These are phyloP conservation scores for Halcyon malimbica DNA, from an alignment of 2,113 vertebrate species.

Conservation along the genomic window DNA sequence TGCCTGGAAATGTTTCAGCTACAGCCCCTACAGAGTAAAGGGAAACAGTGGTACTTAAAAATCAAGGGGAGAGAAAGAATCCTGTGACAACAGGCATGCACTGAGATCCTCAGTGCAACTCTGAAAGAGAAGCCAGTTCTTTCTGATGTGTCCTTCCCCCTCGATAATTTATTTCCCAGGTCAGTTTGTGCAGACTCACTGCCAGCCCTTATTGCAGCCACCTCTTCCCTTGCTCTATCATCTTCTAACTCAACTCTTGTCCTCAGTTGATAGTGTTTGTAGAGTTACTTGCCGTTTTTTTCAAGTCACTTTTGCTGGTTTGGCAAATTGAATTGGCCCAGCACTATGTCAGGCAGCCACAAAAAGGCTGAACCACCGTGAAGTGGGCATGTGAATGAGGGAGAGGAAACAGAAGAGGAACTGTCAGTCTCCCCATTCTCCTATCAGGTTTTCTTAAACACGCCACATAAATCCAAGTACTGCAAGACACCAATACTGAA, in stretches of 20 bases:
- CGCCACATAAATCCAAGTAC: not conserved
- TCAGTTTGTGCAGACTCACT: not conserved
- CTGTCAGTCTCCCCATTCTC: not conserved
- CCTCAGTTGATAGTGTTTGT: not conserved
- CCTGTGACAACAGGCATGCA: not conserved
- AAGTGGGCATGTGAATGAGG: not conserved
- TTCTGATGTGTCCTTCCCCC: not conserved
- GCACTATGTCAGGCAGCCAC: not conserved
- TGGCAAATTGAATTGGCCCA: not conserved
- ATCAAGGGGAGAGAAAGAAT: not conserved
- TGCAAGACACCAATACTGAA: not conserved
- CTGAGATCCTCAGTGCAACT: not conserved
- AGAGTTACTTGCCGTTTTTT: not conserved
- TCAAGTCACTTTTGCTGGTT: not conserved
- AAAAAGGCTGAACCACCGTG: not conserved
- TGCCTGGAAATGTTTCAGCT: not conserved
- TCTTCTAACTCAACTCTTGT: not conserved
- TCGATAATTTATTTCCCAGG: not conserved
- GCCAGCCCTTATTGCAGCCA: not conserved
- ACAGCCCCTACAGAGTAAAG: not conserved
- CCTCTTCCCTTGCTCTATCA: not conserved
- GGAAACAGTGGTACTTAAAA: not conserved
- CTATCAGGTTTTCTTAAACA: not conserved
- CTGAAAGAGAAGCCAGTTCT: not conserved
- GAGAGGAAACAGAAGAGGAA: not conserved